phyloP scores from a whole-genome alignment of 1,140 invertebrate species.

The Heterodera schachtii region DNA sequence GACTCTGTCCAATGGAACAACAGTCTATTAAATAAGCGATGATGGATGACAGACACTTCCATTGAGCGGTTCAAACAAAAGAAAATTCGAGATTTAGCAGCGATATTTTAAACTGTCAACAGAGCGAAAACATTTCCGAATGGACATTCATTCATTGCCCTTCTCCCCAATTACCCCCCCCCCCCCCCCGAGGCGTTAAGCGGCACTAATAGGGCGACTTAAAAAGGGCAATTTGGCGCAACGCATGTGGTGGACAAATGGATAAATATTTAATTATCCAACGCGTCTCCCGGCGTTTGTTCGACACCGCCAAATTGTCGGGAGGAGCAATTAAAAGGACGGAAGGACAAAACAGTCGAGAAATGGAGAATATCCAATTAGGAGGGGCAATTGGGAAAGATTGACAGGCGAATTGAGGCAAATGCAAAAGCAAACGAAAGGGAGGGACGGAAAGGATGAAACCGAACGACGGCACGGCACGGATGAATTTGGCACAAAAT shows the following conservation, averaged over 20 bases:
- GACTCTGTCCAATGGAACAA: too few relatives aligned
- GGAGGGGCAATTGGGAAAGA: background rate
- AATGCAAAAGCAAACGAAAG: background rate
- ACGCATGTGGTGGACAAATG: background rate
- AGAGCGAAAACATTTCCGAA: background rate
- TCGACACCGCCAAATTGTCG: slow-evolving; percentile 3
- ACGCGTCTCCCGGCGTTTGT: slow-evolving; percentile 2
- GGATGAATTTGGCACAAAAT: background rate
- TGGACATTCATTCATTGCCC: background rate
- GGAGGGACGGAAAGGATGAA: background rate
- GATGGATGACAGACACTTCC: too few relatives aligned
- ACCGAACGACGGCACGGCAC: background rate
- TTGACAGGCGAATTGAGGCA: background rate
- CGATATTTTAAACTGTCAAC: background rate
- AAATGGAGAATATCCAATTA: slow-evolving; percentile 1
- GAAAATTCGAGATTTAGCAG: too few relatives aligned
- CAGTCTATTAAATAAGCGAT: too few relatives aligned
- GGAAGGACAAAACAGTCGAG: slow-evolving; percentile 3
- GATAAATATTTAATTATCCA: slow-evolving; percentile 20
- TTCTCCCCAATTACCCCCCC: background rate
- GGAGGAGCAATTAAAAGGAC: background rate
- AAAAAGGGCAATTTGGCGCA: background rate
- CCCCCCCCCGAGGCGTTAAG: background rate
- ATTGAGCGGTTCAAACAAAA: too few relatives aligned
- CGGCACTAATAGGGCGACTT: background rate